Conservation (phyloP, 1,140 invertebrate genomes). For the Heliconius congener region DNA sequence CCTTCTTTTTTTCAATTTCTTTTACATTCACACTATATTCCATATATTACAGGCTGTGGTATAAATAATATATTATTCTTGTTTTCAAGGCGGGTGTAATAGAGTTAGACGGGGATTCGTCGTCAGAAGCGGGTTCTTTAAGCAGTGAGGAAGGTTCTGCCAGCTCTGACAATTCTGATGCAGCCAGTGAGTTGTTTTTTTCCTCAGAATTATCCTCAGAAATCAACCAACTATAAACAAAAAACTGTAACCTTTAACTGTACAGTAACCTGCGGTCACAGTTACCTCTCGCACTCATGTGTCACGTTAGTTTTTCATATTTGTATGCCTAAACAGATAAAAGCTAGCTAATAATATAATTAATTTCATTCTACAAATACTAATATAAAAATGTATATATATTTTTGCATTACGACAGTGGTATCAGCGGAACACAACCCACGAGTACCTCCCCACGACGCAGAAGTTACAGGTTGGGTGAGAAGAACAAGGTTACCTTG, state of each 20-base stretch:
- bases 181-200: constrained; percentile 52
- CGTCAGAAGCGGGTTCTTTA: constrained; percentile 85
- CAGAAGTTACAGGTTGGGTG: constrained; percentile 60
- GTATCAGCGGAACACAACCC: constrained; percentile 47
- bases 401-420: constrained; percentile 26
- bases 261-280: too few species aligned
- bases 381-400: not conserved
- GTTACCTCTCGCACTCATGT: too few species aligned
- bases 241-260: too few species aligned
- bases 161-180: constrained; percentile 84
- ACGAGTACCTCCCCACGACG: constrained; percentile 10
- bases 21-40: too few species aligned
- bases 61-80: not conserved
- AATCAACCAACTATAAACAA: too few species aligned
- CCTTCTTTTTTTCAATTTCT: too few species aligned
- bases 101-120: constrained; percentile 83
- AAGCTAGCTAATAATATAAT: too few species aligned
- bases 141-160: constrained; percentile 86
- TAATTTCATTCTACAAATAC: too few species aligned
- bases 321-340: too few species aligned
- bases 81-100: constrained; percentile 71
- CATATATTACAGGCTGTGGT: too few species aligned
- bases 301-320: too few species aligned
- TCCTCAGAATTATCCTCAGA: too few species aligned
- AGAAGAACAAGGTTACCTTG: constrained; percentile 87